Evolutionary conservation across 2,113 vertebrate genomes (phyloP).

Genomic region (Pseudolaguvia tuberculata): DNA sequence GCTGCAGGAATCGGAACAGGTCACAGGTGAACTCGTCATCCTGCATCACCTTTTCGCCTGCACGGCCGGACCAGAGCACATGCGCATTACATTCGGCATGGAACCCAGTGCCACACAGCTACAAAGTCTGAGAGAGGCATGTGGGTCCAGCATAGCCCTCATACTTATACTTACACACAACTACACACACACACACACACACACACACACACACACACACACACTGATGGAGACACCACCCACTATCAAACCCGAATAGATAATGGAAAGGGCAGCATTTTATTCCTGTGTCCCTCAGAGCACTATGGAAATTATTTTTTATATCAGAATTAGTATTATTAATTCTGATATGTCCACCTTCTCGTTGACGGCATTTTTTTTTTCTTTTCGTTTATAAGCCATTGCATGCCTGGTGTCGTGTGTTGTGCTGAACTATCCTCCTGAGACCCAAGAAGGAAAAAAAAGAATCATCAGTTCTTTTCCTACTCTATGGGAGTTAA

Average conservation of each 20-base stretch:
- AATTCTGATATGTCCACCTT: neutral
- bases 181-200: constrained; percentile 14
- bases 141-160: constrained; percentile 56
- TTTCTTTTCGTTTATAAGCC: too few species aligned
- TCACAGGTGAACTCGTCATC: constrained; percentile 95
- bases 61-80: constrained; percentile 54
- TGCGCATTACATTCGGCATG: constrained; percentile 25
- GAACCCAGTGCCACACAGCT: constrained; percentile 37
- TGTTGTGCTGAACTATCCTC: too few species aligned
- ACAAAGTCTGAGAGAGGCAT: constrained; percentile 63
- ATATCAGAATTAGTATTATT: neutral
- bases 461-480: too few species aligned
- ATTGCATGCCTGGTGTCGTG: too few species aligned
- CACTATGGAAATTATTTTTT: neutral
- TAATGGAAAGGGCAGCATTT: constrained; percentile 60
- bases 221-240: constrained; percentile 37
- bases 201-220: constrained; percentile 20
- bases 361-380: too few species aligned
- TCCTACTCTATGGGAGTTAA: too few species aligned
- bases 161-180: constrained; percentile 46
- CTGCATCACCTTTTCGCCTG: constrained; percentile 96
- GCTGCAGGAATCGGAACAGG: constrained; percentile 93
- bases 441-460: too few species aligned
- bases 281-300: constrained; percentile 52
- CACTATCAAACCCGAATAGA: constrained; percentile 29